Percentiles rank a stretch among this genome's conserved stretches.
These are phyloP conservation scores for Pseudolycoriella hygida DNA, from an alignment of 2,888 invertebrate species.

Conservation along the genomic window DNA sequence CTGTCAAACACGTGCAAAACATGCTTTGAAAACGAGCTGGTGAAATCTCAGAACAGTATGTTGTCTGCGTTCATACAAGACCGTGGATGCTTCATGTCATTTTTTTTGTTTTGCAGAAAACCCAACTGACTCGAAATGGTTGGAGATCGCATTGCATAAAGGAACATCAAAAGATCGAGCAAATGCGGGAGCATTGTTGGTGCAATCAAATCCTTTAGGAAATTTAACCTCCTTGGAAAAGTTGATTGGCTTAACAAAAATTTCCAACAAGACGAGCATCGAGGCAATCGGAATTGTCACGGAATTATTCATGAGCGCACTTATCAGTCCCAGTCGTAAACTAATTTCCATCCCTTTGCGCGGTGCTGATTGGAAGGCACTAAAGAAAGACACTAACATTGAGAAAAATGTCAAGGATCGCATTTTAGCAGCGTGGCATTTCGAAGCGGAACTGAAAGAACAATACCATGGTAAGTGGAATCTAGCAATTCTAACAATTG, in stretches of 20 bases:
- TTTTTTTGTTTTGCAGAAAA: slow-evolving; percentile 17
- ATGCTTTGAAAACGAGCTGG: slow-evolving; percentile 20
- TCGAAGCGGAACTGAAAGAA: slow-evolving; percentile 74
- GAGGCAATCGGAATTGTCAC: slow-evolving; percentile 23
- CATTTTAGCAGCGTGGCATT: slow-evolving; percentile 64
- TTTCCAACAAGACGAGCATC: slow-evolving; percentile 25
- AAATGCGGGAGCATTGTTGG: slow-evolving; percentile 26
- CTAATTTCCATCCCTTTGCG: slow-evolving; percentile 21
- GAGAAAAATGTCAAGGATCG: slow-evolving; percentile 44
- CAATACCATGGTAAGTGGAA: slow-evolving; percentile 40
- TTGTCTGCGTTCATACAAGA: too few relatives aligned
- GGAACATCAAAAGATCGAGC: slow-evolving; percentile 29
- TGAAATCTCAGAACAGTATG: slow-evolving; percentile 20
- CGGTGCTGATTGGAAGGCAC: slow-evolving; percentile 24
- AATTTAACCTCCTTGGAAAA: slow-evolving; percentile 24
- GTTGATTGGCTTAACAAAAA: slow-evolving; percentile 22
- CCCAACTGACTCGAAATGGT: slow-evolving; percentile 26
- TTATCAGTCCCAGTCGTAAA: slow-evolving; percentile 25
- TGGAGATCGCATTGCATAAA: slow-evolving; percentile 27
- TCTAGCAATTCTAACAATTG: too few relatives aligned
- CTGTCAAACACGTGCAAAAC: slow-evolving; percentile 21
- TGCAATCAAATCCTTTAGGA: slow-evolving; percentile 26
- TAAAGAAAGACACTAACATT: slow-evolving; percentile 19
- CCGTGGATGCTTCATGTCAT: slow-evolving; percentile 2
- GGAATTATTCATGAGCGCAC: slow-evolving; percentile 24